phyloP scores from a whole-genome alignment of 2,113 vertebrate species.

The Ictalurus furcatus region DNA sequence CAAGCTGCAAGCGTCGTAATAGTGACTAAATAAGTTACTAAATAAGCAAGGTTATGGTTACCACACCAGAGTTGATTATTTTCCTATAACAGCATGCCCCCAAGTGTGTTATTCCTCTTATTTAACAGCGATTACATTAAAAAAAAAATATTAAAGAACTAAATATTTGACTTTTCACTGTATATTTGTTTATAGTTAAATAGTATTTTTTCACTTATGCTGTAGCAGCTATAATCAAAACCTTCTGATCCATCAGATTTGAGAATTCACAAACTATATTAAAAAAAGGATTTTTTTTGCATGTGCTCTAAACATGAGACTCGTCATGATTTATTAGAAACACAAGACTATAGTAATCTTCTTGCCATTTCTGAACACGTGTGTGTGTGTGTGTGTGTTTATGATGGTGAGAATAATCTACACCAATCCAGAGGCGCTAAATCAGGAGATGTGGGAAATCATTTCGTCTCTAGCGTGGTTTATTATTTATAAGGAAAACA shows the following conservation, averaged over 20 bases:
- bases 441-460: constrained; percentile 15
- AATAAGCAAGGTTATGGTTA: neutral
- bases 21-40: neutral
- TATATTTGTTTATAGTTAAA: too few species aligned
- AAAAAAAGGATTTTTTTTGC: neutral
- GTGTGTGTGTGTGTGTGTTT: neutral
- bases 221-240: neutral
- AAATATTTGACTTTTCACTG: neutral
- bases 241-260: neutral
- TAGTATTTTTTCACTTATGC: neutral
- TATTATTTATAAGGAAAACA: constrained; percentile 49
- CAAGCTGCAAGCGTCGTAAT: neutral
- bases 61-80: neutral
- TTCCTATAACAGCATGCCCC: neutral
- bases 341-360: neutral
- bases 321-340: neutral
- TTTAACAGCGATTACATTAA: neutral
- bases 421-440: neutral
- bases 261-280: neutral
- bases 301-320: neutral
- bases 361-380: too few species aligned
- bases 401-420: neutral
- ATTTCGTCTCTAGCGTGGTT: constrained; percentile 27
- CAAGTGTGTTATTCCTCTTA: neutral
- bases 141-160: neutral